Evolutionary conservation across 2,888 invertebrate genomes (phyloP), one percentile per base, ranked within the genome.

Genomic region (Limnephilus auricula): DNA sequence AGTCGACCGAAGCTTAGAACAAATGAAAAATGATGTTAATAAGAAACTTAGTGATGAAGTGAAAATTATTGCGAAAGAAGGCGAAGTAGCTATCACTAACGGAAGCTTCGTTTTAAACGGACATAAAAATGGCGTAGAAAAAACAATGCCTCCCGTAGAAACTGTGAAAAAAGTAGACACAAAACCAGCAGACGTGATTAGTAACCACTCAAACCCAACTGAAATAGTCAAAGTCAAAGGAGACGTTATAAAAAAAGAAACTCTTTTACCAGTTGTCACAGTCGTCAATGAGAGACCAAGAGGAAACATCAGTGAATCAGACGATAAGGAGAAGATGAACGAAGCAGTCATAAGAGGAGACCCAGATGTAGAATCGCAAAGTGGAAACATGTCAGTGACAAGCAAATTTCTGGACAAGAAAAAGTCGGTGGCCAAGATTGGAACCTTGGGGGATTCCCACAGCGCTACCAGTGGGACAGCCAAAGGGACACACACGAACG

Each of bases 291-390:
- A 92, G 79, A 92, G 89, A 82, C 84, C 90, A 32, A 79, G 86
- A 15, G 90, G 91, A 13, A 90, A 85, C 15, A 82, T 84, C 90
- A 30, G 90, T 87, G 80, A 83, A 90, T 37, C 91, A 90, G 92
- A 92, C 84, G 90, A 93, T 82, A 32, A 93, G 91, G 91, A 93
- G 85, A 90, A 94, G 85, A 93, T 94, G 89, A 94, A 94, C 83
- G 94, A 94, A 93, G 94, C 96, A 82, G 94, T 96, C 93, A 96
- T 97, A 78, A 96, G 96, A 93, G 96, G 96, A 31, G 96, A 96
- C 92, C 96, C 96, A 82, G 97, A 97, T 92, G 95, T 96, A 30
- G 97, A 97, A 94, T 96, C 96, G 92, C 96, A 96, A 93, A 96
- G 96, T 94, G 96, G 96, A 13, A 97, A 97, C 94, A 94, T 96